Base-by-base conservation (phyloP, 2,888 invertebrate genomes). In the Napeogenes inachia region DNA sequence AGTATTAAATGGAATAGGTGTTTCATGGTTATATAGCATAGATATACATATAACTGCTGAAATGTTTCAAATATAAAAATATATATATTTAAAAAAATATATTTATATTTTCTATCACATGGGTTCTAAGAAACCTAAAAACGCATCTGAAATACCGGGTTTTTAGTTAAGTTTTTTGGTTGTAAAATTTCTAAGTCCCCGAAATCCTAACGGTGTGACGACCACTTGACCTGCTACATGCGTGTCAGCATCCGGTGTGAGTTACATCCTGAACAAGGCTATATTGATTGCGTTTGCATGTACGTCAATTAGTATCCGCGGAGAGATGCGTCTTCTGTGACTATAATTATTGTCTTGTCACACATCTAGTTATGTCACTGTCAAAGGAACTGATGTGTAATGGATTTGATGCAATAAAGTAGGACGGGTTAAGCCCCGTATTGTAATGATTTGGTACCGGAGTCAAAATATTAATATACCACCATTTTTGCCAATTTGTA, bases 281-380 rank as follows among this genome's bases (percentile, higher is more conserved):
- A 80, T 84, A 89, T 87, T 89, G 89, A 89, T 89, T 88, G 89
- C 86, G 81, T 89, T 89, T 88, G 83, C 89, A 79, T 89, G 89
- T 89, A 84, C 81, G 87, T 88, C 89, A 89, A 89, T 89, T 89
- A 89, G 82, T 83, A 81, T 84, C 75, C 81, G 81, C 81, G 82
- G 78, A 78, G 81, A 85, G 82, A 88, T 87, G 87, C 80, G 86
- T 87, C 89, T 89, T 87, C 82, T 77, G 79, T 86, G 42, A 21
- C 10, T 50, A 50, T 89, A 88, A 89, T 89, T 89, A 89, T 82
- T 78, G 76, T 81, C 85, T 76, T 86, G 87, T 88, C 86, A 85
- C 71, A 69, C 62, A 76, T 73, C 79, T 82, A 80, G 84, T 82
- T 84, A 82, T 81, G 78, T 62, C 75, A 79, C 77, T 73, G 71